Evolutionary conservation across 92 coral and sea anemone genomes (phyloP), one percentile per base, ranked within the genome.

Genomic region (Plumapathes pennacea): DNA sequence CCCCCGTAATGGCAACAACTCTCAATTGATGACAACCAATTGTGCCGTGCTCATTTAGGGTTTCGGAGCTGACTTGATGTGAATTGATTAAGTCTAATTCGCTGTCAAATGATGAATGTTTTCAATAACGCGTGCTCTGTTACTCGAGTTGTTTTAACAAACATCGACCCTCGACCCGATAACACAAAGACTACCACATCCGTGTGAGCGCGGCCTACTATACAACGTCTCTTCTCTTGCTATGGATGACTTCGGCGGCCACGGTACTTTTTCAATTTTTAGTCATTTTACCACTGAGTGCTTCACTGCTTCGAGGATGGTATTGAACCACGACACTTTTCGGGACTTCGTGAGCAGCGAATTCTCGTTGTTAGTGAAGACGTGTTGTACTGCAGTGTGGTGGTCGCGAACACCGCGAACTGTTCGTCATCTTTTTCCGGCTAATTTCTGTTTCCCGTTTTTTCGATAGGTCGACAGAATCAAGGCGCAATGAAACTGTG

Each of bases 41-140:
- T 87, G 89, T 63, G 61, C 57, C 73, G 56, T 78, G 86, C 86
- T 87, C 96, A 87, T 83, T 87, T 87, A 78, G 72, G 86, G 96
- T 83, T 87, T 87, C n/a, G 90, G 47, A 83, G 86, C 77, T 72
- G 96, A 87, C 83, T 87, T 87, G 96, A 87, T 87, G 90, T 84
- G 89, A 71, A 87, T 77, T 87, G 96, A 87, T 87, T 87, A 87
- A 72, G 82, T 69, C 73, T 72, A 77, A 87, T 87, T 50, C 89
- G 64, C 89, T 86, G 95, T 86, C 95, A 86, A 54, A 81, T 80
- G 78, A 82, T 74, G 85, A 86, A 74, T 82, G 96, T 87, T 84
- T 82, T 83, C 71, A 82, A 82, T 87, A 68, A 87, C 81, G n/a
- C n/a, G 85, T 62, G 50, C 67, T 55, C 81, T 85, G 92, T 85